A percentile compares a stretch with the other conserved stretches of the same genome.
phyloP scores from a whole-genome alignment of 92 coral and sea anemone species.

The Phenganax marumi region DNA sequence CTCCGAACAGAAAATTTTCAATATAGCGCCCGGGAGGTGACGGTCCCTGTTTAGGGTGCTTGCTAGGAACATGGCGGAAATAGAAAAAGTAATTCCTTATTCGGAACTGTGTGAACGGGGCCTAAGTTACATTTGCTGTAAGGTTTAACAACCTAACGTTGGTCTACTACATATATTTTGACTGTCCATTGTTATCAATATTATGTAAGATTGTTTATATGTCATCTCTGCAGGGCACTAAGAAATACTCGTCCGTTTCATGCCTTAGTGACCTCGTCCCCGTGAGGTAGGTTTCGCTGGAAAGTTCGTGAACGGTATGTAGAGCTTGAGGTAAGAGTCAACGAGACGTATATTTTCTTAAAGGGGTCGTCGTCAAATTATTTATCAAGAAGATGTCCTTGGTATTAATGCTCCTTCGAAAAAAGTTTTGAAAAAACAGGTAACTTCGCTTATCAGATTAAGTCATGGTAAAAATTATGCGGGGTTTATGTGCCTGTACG shows the following conservation, averaged over 20 bases:
- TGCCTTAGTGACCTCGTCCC: slow-evolving; percentile 89
- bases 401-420: slow-evolving; percentile 89
- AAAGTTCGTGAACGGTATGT: background rate
- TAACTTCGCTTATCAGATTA: background rate
- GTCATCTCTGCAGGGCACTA: slow-evolving; percentile 57
- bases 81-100: too few species aligned
- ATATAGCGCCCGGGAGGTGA: too few species aligned
- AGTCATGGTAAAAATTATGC: background rate
- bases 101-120: too few species aligned
- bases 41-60: too few species aligned
- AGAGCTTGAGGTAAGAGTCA: background rate
- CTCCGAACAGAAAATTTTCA: too few species aligned
- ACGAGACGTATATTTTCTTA: background rate
- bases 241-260: slow-evolving; percentile 79
- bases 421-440: slow-evolving; percentile 73
- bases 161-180: too few species aligned
- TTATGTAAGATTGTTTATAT: background rate
- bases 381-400: slow-evolving; percentile 75
- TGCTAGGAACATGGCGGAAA: too few species aligned
- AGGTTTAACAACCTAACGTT: too few species aligned
- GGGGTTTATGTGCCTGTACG: background rate
- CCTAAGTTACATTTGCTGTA: too few species aligned
- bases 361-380: slow-evolving; percentile 96
- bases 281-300: slow-evolving; percentile 62
- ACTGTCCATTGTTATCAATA: too few species aligned